Conservation (phyloP, 2,888 invertebrate genomes). For the Stegophylla sp. region DNA sequence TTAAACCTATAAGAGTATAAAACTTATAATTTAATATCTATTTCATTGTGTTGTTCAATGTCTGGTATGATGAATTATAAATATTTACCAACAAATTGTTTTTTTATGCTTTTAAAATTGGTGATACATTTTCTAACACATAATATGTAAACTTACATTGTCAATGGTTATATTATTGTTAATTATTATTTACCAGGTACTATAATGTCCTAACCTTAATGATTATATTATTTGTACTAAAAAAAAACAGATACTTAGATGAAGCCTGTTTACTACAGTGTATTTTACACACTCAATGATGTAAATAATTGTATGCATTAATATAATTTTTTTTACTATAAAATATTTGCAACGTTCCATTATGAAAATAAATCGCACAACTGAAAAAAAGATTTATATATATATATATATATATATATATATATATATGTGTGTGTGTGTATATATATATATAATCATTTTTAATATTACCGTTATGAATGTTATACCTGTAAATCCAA, state of each 20-base stretch:
- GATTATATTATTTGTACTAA: conserved; percentile 47
- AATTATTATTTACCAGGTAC: conserved; percentile 51
- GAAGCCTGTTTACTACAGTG: conserved; percentile 45
- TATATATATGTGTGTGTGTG: neutral
- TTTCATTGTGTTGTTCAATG: conserved; percentile 47
- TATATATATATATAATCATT: conserved; percentile 30
- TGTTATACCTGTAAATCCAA: conserved; percentile 45
- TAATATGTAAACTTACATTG: conserved; percentile 38
- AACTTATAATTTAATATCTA: conserved; percentile 39
- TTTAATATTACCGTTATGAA: conserved; percentile 50
- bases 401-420: conserved; percentile 30
- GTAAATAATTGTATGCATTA: conserved; percentile 56
- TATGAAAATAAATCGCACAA: conserved; percentile 48
- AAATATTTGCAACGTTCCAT: conserved; percentile 55
- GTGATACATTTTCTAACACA: conserved; percentile 42
- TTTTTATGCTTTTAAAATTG: conserved; percentile 40
- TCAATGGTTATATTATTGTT: conserved; percentile 52
- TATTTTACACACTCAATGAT: conserved; percentile 35
- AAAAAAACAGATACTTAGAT: conserved; percentile 44
- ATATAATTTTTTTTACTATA: conserved; percentile 43
- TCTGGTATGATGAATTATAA: conserved; percentile 38
- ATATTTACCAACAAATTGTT: conserved; percentile 37
- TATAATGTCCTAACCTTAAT: conserved; percentile 44
- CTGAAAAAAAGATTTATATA: conserved; percentile 34
- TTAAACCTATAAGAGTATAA: conserved; percentile 29